These are phyloP conservation scores for Anolis apletophallus DNA, from an alignment of 2,797 vertebrate species.

Conservation along the genomic window DNA sequence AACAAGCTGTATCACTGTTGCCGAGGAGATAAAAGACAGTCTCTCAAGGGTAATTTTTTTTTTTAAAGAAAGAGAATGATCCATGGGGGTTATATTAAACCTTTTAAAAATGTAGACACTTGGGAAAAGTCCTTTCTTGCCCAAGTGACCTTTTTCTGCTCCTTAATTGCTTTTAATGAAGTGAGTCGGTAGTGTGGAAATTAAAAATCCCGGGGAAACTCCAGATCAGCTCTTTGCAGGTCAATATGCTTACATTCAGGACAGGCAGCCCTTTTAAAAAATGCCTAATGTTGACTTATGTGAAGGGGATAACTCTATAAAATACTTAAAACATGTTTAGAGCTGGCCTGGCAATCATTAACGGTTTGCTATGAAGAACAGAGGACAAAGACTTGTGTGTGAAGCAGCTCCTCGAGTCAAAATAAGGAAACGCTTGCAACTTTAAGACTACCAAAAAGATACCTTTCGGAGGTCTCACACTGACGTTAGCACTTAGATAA, in stretches of 20 bases:
- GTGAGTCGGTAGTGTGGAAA: conserved; percentile 57
- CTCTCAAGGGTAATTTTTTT: conserved; percentile 47
- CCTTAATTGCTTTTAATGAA: conserved; percentile 76
- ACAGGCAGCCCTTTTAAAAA: neutral
- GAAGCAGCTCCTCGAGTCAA: conserved; percentile 51
- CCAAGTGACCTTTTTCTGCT: conserved; percentile 67
- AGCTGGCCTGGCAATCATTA: conserved; percentile 56
- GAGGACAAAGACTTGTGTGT: conserved; percentile 52
- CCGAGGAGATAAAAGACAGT: conserved; percentile 72
- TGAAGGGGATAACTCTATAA: conserved; percentile 16
- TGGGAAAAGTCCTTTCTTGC: conserved; percentile 65
- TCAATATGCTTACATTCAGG: neutral
- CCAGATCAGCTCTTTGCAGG: neutral
- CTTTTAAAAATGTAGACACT: conserved; percentile 73
- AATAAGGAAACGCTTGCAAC: conserved; percentile 21
- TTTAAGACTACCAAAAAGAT: conserved; percentile 19
- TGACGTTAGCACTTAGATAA: conserved; percentile 14
- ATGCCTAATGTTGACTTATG: neutral
- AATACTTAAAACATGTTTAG: conserved; percentile 43
- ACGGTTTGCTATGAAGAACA: conserved; percentile 47
- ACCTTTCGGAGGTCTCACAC: neutral
- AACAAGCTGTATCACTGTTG: conserved; percentile 71
- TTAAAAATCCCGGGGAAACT: neutral
- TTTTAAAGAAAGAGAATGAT: conserved; percentile 49
- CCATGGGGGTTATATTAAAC: conserved; percentile 71